phyloP scores from a whole-genome alignment of 2,113 vertebrate species.

The Tursiops truncatus region DNA sequence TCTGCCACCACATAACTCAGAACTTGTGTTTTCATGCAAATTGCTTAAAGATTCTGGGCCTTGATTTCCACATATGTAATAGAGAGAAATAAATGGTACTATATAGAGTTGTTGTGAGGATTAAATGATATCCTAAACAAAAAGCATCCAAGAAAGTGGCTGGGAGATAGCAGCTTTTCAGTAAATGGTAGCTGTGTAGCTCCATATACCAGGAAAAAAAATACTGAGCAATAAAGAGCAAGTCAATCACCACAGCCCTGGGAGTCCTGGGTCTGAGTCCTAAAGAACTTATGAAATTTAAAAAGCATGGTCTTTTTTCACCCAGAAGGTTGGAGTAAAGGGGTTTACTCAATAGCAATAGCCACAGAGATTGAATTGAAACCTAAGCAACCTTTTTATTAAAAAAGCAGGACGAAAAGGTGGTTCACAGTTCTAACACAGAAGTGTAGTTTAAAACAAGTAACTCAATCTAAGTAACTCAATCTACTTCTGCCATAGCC shows the following conservation, averaged over 20 bases:
- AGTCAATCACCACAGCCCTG: not conserved
- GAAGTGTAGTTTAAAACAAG: no score
- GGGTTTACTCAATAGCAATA: not conserved
- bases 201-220: not conserved
- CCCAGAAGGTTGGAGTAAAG: not conserved
- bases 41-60: not conserved
- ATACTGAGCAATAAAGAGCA: not conserved
- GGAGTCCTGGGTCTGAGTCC: not conserved
- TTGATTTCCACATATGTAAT: not conserved
- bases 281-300: not conserved
- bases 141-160: not conserved
- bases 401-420: not conserved
- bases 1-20: not conserved
- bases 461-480: not conserved
- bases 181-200: not conserved
- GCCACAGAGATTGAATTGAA: not conserved
- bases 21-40: not conserved
- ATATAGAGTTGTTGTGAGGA: not conserved
- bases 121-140: not conserved
- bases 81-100: not conserved
- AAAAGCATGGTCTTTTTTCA: not conserved
- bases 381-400: not conserved
- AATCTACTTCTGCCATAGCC: not conserved
- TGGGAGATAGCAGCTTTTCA: not conserved
- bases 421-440: not conserved